These are phyloP conservation scores for Pseudorectes ferrugineus DNA, from an alignment of 2,113 vertebrate species.

Conservation along the genomic window DNA sequence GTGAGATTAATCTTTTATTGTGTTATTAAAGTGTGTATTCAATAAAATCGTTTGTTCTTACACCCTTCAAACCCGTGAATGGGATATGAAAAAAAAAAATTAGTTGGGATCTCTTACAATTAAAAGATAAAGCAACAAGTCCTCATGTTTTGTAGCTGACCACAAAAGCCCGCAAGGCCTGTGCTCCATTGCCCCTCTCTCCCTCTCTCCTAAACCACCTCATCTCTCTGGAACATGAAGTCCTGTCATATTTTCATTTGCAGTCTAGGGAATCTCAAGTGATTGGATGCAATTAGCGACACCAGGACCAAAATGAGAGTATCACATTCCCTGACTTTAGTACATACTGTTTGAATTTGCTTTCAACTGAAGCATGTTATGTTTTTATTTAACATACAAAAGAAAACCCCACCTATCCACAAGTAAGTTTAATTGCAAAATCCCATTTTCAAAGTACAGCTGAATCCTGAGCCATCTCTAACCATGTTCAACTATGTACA, in stretches of 20 bases:
- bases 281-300: neutral
- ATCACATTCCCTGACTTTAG: neutral
- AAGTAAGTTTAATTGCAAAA: neutral
- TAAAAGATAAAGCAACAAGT: neutral
- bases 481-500: neutral
- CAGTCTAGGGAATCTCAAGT: neutral
- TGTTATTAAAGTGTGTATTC: neutral
- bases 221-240: neutral
- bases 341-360: neutral
- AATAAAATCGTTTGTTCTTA: fast-evolving
- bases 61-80: neutral
- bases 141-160: neutral
- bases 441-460: neutral
- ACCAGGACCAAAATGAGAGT: neutral
- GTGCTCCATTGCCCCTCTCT: neutral
- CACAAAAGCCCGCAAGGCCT: neutral
- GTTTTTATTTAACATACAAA: neutral
- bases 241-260: neutral
- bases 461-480: neutral
- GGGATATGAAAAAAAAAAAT: neutral
- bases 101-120: neutral
- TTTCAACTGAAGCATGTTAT: neutral
- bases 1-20: neutral
- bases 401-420: neutral
- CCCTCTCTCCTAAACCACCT: neutral